Base-by-base conservation (phyloP, 2,888 invertebrate species). In the Diadromus collaris region DNA sequence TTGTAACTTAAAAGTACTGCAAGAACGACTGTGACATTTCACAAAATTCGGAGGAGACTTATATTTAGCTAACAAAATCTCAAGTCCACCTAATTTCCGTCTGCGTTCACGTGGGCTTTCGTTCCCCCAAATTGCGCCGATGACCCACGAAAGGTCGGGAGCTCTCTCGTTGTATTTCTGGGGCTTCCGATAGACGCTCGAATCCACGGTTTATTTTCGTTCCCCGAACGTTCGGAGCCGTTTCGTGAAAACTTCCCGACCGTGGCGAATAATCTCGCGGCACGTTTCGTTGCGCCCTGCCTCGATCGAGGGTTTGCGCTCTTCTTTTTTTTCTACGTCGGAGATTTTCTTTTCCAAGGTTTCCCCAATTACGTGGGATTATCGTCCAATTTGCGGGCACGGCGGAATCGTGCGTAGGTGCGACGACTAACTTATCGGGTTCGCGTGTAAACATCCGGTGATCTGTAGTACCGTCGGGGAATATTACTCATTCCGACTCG, bases 351-450 rank as follows among this genome's bases (percentile, higher is more conserved):
- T n/a, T 44, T 10, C 41, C 41, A 58, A 58, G 27, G 54, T 38
- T 58, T 38, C 41, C 41, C 56, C 13, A 71, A 74, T 70, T 41
- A 71, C 58, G 44, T 16, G 68, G 80, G 83, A 84, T 86, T 84
- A 86, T 85, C 83, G 82, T 81, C 73, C 82, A 83, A 86, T 86
- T 86, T 85, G 84, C 84, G 84, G 82, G 80, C 65, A 41, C 38
- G 4, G 74, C 70, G 58, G 73, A 81, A 85, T 85, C 80, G 82
- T 83, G 83, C 80, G 72, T 58, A 75, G 54, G 69, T 56, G 60
- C 74, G 58, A 65, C 77, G 51, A 78, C 21, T 63, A 44, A 56
- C 54, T 63, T 44, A 63, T 68, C 54, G 61, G 41, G 54, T 69
- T 46, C 16, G 16, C n/a, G 16, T 29, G 19, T 56, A 67, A 67